phyloP scores from a whole-genome alignment of 2,797 vertebrate genomes.

The Microctenopoma stevenorrisi region DNA sequence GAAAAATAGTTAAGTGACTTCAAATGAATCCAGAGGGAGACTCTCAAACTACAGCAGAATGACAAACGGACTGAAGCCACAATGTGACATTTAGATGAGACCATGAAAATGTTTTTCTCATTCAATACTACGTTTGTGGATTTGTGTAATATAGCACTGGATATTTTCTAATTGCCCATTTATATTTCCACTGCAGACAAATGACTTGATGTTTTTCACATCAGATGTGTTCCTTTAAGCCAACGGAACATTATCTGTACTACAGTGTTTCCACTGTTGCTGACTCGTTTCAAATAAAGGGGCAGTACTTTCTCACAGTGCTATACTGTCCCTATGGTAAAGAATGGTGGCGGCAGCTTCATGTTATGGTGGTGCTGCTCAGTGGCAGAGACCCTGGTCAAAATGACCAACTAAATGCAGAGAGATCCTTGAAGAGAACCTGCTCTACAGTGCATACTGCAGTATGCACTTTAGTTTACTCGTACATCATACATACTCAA shows the following conservation, averaged over 20 bases:
- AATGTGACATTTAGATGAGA: slow-evolving; percentile 59
- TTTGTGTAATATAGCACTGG: slow-evolving; percentile 37
- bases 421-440: too few relatives aligned
- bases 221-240: slow-evolving; percentile 35
- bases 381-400: too few relatives aligned
- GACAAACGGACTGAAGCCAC: slow-evolving; percentile 56
- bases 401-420: too few relatives aligned
- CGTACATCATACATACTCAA: slow-evolving; percentile 37
- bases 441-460: too few relatives aligned
- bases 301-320: neutral
- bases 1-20: slow-evolving; percentile 35
- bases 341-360: neutral
- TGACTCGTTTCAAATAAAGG: slow-evolving; percentile 17
- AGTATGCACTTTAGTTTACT: slow-evolving; percentile 21
- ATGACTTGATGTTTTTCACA: slow-evolving; percentile 57
- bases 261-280: slow-evolving; percentile 43
- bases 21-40: slow-evolving; percentile 33
- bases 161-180: slow-evolving; percentile 38
- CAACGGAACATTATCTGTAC: slow-evolving; percentile 26
- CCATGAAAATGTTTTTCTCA: slow-evolving; percentile 59
- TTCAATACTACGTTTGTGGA: slow-evolving; percentile 45
- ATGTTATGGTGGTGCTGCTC: too few relatives aligned
- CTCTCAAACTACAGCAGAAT: slow-evolving; percentile 22
- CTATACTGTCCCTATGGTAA: too few relatives aligned
- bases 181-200: slow-evolving; percentile 52